Percentiles rank a stretch among this genome's conserved stretches.
phyloP scores from a whole-genome alignment of 2,888 invertebrate genomes.

The Xiphydria camelus region DNA sequence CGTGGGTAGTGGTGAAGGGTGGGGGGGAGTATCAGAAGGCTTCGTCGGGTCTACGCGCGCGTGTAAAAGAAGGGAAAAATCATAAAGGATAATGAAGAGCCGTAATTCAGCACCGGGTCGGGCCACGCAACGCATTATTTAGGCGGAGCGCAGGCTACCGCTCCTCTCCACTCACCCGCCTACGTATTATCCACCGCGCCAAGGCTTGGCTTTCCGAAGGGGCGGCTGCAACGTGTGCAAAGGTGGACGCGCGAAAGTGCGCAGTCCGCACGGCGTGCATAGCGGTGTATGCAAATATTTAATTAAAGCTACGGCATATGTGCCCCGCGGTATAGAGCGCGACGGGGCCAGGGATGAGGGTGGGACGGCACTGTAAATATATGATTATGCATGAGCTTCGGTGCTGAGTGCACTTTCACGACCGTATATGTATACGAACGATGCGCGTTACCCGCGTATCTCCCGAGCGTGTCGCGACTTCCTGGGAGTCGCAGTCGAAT shows the following conservation, averaged over 20 bases:
- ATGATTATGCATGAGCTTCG: conserved; percentile 52
- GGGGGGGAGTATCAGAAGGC: too few relatives aligned
- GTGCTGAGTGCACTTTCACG: conserved; percentile 49
- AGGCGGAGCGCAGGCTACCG: not conserved
- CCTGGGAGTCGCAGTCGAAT: too few relatives aligned
- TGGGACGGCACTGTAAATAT: conserved; percentile 44
- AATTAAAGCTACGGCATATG: conserved; percentile 47
- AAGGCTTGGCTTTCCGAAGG: too few relatives aligned
- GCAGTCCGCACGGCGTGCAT: too few relatives aligned
- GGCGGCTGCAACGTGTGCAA: too few relatives aligned
- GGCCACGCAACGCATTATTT: conserved; percentile 18
- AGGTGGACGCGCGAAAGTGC: too few relatives aligned
- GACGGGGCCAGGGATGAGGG: conserved; percentile 12
- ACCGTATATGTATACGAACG: conserved; percentile 25
- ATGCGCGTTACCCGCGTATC: conserved; percentile 22
- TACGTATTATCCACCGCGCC: conserved; percentile 4
- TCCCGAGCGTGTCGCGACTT: too few relatives aligned
- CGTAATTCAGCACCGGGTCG: conserved; percentile 20
- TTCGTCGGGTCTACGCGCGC: too few relatives aligned
- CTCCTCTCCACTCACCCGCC: not conserved
- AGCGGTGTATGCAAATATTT: conserved; percentile 48
- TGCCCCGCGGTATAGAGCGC: conserved; percentile 21
- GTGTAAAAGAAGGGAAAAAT: too few relatives aligned
- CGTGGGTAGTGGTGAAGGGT: conserved; percentile 1
- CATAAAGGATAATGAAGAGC: conserved; percentile 20